Base-by-base conservation (phyloP, 2,113 vertebrate species). In the Prunella himalayana region DNA sequence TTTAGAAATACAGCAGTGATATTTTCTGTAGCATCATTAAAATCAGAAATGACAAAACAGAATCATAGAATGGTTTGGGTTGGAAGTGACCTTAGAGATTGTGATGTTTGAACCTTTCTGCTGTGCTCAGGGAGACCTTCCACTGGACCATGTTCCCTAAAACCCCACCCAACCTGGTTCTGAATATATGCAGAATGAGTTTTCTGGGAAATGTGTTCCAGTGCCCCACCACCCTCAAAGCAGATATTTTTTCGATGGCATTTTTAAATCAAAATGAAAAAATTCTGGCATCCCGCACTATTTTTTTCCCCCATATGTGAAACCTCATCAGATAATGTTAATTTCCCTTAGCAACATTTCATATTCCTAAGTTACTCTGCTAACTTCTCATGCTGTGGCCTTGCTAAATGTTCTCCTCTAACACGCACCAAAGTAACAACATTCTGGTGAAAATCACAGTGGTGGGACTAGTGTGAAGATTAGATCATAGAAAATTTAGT, bases 181-280 rank as follows among this genome's bases (percentile, higher is more conserved):
- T 35, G 30, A 51, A 14, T 7, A 18, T 3, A 72, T 21, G 2
- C 22, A 28, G 18, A 17, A 31, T 7, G 10, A 16, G 10, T 3
- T 27, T 50, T 24, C 19, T 37, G n/a, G 13, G 19, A 7, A 73
- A 50, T 0, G 0, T 73, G 1, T 79, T 24, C 9, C 35, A 56
- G 5, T 20, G 2, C 5, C 21, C 28, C 9, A 68, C 12, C 37
- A 45, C 10, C 5, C 18, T 57, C 18, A 45, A 35, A 33, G 18
- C 6, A 39, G 8, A n/a, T 28, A 30, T 42, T 81, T 83, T 83
- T 11, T 8, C 35, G 4, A 23, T 64, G 13, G 5, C 1, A n/a
- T 66, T 92, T 78, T 66, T 9, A 73, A 69, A 60, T 22, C 0
- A 53, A 83, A 69, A 76, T 14, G 3, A 57, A 59, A 13, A 0